Base-by-base conservation (phyloP, 2,113 vertebrate genomes). In the Phyllopteryx taeniolatus region DNA sequence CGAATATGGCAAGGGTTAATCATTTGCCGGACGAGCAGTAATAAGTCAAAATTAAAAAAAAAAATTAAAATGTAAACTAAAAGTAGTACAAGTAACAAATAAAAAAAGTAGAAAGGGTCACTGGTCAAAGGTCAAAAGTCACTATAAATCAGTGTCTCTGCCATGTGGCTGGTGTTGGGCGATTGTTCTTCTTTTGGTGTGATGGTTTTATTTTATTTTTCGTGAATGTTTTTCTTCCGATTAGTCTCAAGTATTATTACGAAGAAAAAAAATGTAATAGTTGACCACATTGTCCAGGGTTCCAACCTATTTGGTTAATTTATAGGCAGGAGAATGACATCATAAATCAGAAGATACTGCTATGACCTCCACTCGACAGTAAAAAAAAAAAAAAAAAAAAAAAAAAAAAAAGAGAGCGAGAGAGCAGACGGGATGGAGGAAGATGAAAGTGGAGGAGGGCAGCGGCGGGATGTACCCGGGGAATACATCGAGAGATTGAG, bases 341-440 rank as follows among this genome's bases (percentile, higher is more conserved):
- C 31, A 61, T 61, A 61, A 61, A 61, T 61, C 59, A 60, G 27
- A 61, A 61, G 31, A 60, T 31, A 59, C 27, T 59, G 13, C 57
- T 31, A 59, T 60, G 57, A 60, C 59, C 59, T 61, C 59, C 31
- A 39, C 31, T 60, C 13, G 31, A 4, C 53, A 8, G 53, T 22
- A 56, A 56, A n/a, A 56, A 56, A n/a, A 56, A 56, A 61, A 56
- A 56, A n/a, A 56, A 54, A 61, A 54, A 22, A n/a, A 22, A 10
- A 56, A 56, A 56, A 11, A 15, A 1, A 11, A 13, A 9, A 13
- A 5, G 7, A 19, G 31, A 65, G n/a, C 13, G 20, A 44, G 14
- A 8, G 31, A 44, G 63, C 63, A 65, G 63, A 65, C 63, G 20
- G 63, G 42, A 65, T 27, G 63, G 63, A 44, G n/a, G 10, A 39